Evolutionary conservation across 30 jellyfish, hydroid and myxozoan genomes (phyloP).

Genomic region (Aurelia aurita): DNA sequence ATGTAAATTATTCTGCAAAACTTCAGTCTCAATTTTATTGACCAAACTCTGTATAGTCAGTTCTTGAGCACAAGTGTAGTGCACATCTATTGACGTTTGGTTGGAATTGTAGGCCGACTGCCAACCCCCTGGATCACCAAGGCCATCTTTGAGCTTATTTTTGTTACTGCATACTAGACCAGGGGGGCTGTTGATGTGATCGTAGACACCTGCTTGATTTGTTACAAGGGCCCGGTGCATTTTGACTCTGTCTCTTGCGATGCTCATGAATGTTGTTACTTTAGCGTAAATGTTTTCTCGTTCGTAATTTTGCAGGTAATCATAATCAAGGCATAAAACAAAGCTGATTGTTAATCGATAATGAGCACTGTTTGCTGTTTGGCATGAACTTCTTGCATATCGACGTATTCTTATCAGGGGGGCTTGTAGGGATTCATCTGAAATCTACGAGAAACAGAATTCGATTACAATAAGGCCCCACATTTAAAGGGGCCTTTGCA

Average conservation of each 20-base stretch:
- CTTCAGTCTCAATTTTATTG: slow-evolving; percentile 11
- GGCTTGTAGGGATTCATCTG: too few species aligned
- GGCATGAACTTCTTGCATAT: slow-evolving; percentile 33
- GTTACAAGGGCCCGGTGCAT: slow-evolving; percentile 30
- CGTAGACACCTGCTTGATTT: slow-evolving; percentile 1
- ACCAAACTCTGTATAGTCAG: slow-evolving; percentile 10
- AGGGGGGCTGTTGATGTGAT: slow-evolving; percentile 25
- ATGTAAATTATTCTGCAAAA: slow-evolving; percentile 7
- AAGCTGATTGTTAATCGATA: slow-evolving; percentile 43
- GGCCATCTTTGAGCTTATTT: slow-evolving; percentile 7
- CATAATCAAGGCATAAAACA: slow-evolving; percentile 32
- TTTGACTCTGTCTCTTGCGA: not conserved
- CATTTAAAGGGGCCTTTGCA: too few species aligned
- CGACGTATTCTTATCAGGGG: not conserved
- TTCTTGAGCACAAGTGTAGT: slow-evolving; percentile 44
- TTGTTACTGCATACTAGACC: slow-evolving; percentile 19
- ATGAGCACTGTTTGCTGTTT: slow-evolving; percentile 5
- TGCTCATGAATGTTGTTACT: slow-evolving; percentile 30
- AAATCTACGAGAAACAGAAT: too few species aligned
- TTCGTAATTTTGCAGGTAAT: not conserved
- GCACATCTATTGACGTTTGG: slow-evolving; percentile 51
- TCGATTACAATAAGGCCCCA: too few species aligned
- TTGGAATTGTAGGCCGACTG: not conserved
- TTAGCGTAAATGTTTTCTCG: slow-evolving; percentile 18
- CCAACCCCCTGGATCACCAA: slow-evolving; percentile 71